A percentile compares a stretch with the other conserved stretches of the same genome.
Evolutionary conservation across 2,888 invertebrate genomes (phyloP).

Genomic region (Oxyscelio sp.): DNA sequence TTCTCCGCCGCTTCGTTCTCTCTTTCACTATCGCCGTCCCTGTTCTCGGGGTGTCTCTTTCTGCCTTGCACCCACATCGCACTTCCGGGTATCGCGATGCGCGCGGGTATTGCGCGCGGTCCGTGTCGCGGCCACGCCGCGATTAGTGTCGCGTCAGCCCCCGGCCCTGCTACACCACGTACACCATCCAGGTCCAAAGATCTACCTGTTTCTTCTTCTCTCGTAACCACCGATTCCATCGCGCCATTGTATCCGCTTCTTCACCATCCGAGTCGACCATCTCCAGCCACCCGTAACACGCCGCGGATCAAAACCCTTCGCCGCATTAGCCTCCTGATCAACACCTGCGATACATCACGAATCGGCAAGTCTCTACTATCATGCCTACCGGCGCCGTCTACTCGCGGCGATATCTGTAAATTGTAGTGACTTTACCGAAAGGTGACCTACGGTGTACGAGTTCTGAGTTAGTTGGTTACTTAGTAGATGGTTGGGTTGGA

Average conservation of each 20-base stretch:
- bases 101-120: constrained; percentile 81
- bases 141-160: constrained; percentile 88
- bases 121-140: constrained; percentile 79
- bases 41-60: constrained; percentile 53
- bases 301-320: constrained; percentile 56
- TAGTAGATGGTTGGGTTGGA: not conserved
- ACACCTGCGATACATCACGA: constrained; percentile 15
- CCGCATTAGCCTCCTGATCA: constrained; percentile 27
- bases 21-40: constrained; percentile 39
- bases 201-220: constrained; percentile 82
- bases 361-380: constrained; percentile 51
- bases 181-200: constrained; percentile 85
- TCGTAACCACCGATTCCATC: constrained; percentile 68
- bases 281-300: constrained; percentile 41
- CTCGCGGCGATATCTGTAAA: not conserved
- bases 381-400: constrained; percentile 14
- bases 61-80: constrained; percentile 60
- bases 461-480: not conserved
- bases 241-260: constrained; percentile 53
- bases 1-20: constrained; percentile 45
- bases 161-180: constrained; percentile 88
- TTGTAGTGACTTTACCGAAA: not conserved
- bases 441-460: constrained; percentile 8
- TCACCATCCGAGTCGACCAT: constrained; percentile 71
- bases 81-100: constrained; percentile 81